Percentiles rank a stretch among this genome's conserved stretches.
Evolutionary conservation across 1,140 invertebrate species (phyloP).

Genomic region (Hypsibius dujardini): DNA sequence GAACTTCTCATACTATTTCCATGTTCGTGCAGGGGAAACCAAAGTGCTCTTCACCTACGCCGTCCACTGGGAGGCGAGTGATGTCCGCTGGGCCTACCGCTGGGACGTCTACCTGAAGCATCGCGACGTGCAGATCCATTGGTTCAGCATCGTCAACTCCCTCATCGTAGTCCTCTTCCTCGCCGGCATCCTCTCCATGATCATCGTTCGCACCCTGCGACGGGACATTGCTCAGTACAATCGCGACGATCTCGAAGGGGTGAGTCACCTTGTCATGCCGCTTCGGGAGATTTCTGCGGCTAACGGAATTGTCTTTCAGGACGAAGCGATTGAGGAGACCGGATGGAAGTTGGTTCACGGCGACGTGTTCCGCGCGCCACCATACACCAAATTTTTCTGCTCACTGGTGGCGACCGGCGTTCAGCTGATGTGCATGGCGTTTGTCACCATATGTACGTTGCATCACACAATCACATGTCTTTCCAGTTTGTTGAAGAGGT

Average conservation of each 20-base stretch:
- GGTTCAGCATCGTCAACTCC: conserved; percentile 99
- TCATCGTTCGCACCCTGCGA: conserved; percentile 86
- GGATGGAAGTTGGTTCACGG: conserved; percentile 96
- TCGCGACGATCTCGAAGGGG: conserved; percentile 35
- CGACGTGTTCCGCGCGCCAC: conserved; percentile 60
- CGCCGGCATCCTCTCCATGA: conserved; percentile 82
- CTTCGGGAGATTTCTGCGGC: not conserved
- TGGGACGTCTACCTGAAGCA: conserved; percentile 83
- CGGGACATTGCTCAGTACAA: conserved; percentile 66
- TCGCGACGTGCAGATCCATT: conserved; percentile 97
- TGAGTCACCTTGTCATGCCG: conserved; percentile 22
- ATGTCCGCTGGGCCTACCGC: conserved; percentile 80
- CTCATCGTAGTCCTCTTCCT: conserved; percentile 89
- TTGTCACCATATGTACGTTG: conserved; percentile 77
- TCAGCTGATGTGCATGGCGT: conserved; percentile 83
- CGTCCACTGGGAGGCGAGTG: conserved; percentile 73
- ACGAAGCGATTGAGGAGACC: conserved; percentile 86
- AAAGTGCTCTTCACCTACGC: conserved; percentile 76
- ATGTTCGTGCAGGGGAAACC: conserved; percentile 44
- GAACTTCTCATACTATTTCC: conserved; percentile 24
- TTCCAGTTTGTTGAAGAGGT: too few species aligned
- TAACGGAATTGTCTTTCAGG: conserved; percentile 33
- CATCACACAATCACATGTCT: not conserved
- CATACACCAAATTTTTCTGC: conserved; percentile 56
- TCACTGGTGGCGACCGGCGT: conserved; percentile 85